A percentile compares a stretch with the other conserved stretches of the same genome.
Evolutionary conservation across 2,888 invertebrate species (phyloP).

Genomic region (Drosophila anomelani): DNA sequence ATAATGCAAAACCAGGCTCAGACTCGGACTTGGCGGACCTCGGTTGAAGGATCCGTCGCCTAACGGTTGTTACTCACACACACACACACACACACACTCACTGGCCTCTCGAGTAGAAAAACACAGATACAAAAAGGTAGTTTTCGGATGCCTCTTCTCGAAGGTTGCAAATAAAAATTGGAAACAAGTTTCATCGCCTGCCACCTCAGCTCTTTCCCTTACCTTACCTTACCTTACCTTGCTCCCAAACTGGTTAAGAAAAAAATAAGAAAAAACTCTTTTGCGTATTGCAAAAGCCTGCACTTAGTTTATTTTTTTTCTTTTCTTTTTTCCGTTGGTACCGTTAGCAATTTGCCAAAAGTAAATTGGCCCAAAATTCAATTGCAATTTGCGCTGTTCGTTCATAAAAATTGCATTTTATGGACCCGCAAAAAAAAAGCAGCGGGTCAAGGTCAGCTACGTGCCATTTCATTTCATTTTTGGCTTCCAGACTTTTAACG

Average conservation of each 20-base stretch:
- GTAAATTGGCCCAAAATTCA: slow-evolving; percentile 63
- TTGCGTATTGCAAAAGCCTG: slow-evolving; percentile 42
- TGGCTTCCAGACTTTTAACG: slow-evolving; percentile 27
- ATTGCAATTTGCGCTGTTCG: slow-evolving; percentile 45
- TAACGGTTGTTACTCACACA: slow-evolving; percentile 62
- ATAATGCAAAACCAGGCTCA: slow-evolving; percentile 40
- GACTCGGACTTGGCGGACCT: slow-evolving; percentile 9
- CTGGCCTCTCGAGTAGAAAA: slow-evolving; percentile 2
- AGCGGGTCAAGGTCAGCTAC: slow-evolving; percentile 80
- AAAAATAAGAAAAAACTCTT: slow-evolving; percentile 6
- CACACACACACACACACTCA: not conserved
- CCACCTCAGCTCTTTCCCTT: slow-evolving; percentile 17
- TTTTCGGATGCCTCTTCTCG: slow-evolving; percentile 48
- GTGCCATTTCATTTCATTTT: slow-evolving; percentile 70
- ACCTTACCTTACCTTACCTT: slow-evolving; percentile 20
- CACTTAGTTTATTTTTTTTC: slow-evolving; percentile 23
- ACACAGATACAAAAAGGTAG: slow-evolving; percentile 44
- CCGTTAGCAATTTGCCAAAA: slow-evolving; percentile 74
- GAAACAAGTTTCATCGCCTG: slow-evolving; percentile 43
- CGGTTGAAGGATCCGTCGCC: slow-evolving; percentile 55
- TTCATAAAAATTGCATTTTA: slow-evolving; percentile 68
- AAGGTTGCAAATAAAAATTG: slow-evolving; percentile 53
- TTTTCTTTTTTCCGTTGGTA: slow-evolving; percentile 38
- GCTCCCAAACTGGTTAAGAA: slow-evolving; percentile 27
- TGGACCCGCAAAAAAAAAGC: slow-evolving; percentile 42